Base-by-base conservation (phyloP, 2,797 vertebrate species). In the Micropoecilia bifurca region DNA sequence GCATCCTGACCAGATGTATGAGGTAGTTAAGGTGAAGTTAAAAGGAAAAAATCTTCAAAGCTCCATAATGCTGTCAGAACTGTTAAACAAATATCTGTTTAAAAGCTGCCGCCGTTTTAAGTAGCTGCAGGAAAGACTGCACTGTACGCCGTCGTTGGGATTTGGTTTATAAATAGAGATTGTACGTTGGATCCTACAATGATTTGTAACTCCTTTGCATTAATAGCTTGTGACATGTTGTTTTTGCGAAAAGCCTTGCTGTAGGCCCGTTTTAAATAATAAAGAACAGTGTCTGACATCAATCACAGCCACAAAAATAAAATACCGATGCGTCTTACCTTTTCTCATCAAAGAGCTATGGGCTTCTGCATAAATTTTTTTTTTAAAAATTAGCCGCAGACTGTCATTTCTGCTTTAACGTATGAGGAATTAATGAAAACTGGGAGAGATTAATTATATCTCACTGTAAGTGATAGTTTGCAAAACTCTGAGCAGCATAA, bases 151-250 rank as follows among this genome's bases (percentile, higher is more conserved):
- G 59, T 73, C 71, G 74, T 74, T 71, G 73, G 75, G 83, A 88
- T 83, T 79, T 82, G 25, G 61, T 63, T 81, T 91, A 87, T 88
- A 93, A 91, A 92, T 87, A 89, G 89, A 83, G 77, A 82, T 80
- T 3, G 18, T 68, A 45, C 80, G 84, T 85, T 84, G 76, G 30
- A 85, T 83, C 72, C 59, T 71, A 75, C 73, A 22, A 88, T 74
- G 76, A 88, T 73, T 48, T 81, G 75, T 45, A 68, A 28, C 48
- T 18, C 18, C 77, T 92, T 90, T 85, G 82, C 87, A 81, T 89
- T 90, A 89, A 94, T 82, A 80, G 78, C 80, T 85, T 73, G 71
- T 85, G 87, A 90, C 85, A 78, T 88, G 80, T 89, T 92, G 77
- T 89, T 91, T 89, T 88, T 78, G 55, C 73, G 33, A 83, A 80